Percentiles rank a stretch among this genome's conserved stretches.
These are phyloP conservation scores for Athene cunicularia DNA, from an alignment of 2,113 vertebrate genomes.

Conservation along the genomic window DNA sequence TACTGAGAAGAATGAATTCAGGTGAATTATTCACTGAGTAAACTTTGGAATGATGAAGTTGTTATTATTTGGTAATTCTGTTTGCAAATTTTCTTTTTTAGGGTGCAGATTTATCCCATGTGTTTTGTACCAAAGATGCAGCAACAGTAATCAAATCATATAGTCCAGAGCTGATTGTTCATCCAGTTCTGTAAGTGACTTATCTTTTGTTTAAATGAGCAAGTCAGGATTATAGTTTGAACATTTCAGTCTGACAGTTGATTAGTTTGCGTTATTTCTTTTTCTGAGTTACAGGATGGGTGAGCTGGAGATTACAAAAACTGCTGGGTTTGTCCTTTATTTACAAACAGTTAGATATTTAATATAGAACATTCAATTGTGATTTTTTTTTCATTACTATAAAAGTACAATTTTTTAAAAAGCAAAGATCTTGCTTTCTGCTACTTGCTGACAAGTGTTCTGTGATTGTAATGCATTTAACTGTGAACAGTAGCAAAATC, in stretches of 20 bases:
- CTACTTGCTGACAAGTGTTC: background rate
- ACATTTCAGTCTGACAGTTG: background rate
- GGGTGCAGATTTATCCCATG: conserved; percentile 96
- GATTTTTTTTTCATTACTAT: background rate
- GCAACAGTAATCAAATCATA: conserved; percentile 95
- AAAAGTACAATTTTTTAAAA: background rate
- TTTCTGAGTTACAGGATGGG: background rate
- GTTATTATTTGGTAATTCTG: background rate
- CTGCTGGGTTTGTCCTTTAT: background rate
- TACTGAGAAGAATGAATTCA: background rate
- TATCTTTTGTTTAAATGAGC: background rate
- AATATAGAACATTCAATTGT: background rate
- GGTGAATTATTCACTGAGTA: background rate
- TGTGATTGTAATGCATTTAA: background rate
- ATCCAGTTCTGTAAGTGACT: conserved; percentile 93
- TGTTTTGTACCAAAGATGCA: conserved; percentile 96
- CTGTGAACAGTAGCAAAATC: background rate
- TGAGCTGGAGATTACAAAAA: background rate
- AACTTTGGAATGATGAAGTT: background rate
- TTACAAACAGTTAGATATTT: background rate
- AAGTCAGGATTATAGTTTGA: background rate
- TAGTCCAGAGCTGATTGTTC: conserved; percentile 97
- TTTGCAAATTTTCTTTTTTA: conserved; percentile 61
- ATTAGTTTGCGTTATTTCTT: background rate
- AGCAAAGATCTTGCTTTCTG: background rate